A percentile compares a stretch with the other conserved stretches of the same genome.
These are phyloP conservation scores for Amphipyra berbera DNA, from an alignment of 2,888 invertebrate species.

Conservation along the genomic window DNA sequence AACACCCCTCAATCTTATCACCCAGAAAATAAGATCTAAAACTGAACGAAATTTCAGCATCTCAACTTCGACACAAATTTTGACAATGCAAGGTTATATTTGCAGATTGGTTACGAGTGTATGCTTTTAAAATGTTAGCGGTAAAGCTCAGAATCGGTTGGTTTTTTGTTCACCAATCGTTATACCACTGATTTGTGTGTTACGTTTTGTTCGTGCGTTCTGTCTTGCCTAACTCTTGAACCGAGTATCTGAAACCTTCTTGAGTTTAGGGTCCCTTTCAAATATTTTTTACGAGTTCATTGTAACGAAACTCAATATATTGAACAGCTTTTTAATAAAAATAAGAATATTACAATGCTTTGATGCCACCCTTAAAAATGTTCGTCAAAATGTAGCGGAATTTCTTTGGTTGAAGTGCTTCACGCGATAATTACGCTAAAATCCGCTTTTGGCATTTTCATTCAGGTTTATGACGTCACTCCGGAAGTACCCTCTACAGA, in stretches of 20 bases:
- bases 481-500: conserved; percentile 38
- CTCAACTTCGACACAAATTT: conserved; percentile 59
- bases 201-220: conserved; percentile 74
- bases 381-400: conserved; percentile 17
- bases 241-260: conserved; percentile 77
- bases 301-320: conserved; percentile 56
- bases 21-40: conserved; percentile 66
- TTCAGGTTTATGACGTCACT: conserved; percentile 33
- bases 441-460: conserved; percentile 28
- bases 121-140: conserved; percentile 61
- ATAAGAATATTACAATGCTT: conserved; percentile 23
- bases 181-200: conserved; percentile 60
- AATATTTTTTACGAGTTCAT: conserved; percentile 55
- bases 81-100: conserved; percentile 67
- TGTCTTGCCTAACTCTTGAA: conserved; percentile 76
- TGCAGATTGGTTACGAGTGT: conserved; percentile 61
- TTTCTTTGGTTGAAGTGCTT: conserved; percentile 15
- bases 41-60: conserved; percentile 51
- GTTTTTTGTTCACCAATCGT: conserved; percentile 36
- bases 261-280: conserved; percentile 64
- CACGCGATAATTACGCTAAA: conserved; percentile 25
- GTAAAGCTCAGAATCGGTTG: conserved; percentile 69
- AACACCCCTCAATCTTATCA: conserved; percentile 55
- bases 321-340: conserved; percentile 46
- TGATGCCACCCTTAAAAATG: conserved; percentile 23